phyloP scores from a whole-genome alignment of 1,140 invertebrate genomes.

The Prorops nasuta region DNA sequence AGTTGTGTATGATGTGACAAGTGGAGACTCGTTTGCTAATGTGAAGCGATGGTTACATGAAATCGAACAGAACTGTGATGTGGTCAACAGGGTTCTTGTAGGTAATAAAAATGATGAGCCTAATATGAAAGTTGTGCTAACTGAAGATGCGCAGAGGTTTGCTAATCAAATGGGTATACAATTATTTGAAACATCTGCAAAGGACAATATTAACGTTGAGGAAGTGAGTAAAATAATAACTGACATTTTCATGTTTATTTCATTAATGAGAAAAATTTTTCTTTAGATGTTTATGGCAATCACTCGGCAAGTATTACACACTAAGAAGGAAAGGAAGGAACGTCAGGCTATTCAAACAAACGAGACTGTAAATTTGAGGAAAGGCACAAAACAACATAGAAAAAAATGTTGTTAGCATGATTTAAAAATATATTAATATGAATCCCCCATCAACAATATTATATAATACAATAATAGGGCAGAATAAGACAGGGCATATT shows the following conservation, averaged over 20 bases:
- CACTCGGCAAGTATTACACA: slow-evolving; percentile 68
- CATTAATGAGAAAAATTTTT: background rate
- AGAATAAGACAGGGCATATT: slow-evolving; percentile 39
- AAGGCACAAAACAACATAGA: slow-evolving; percentile 51
- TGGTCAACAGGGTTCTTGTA: slow-evolving; percentile 98
- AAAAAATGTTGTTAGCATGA: slow-evolving; percentile 54
- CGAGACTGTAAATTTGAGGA: slow-evolving; percentile 59
- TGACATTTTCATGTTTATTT: slow-evolving; percentile 66
- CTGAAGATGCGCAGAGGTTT: slow-evolving; percentile 95
- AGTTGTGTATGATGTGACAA: slow-evolving; percentile 98
- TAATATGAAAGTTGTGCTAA: slow-evolving; percentile 93
- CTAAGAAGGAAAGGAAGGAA: slow-evolving; percentile 66
- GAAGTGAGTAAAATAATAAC: slow-evolving; percentile 65
- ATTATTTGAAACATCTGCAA: slow-evolving; percentile 97
- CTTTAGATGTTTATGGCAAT: slow-evolving; percentile 75
- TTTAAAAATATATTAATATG: slow-evolving; percentile 24
- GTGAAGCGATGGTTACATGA: slow-evolving; percentile 97
- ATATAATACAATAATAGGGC: slow-evolving; percentile 29
- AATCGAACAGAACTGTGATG: slow-evolving; percentile 99
- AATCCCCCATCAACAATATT: slow-evolving; percentile 23
- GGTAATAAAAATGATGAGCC: slow-evolving; percentile 99
- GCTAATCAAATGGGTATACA: slow-evolving; percentile 96
- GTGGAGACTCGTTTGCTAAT: slow-evolving; percentile 98
- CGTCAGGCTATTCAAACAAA: slow-evolving; percentile 61
- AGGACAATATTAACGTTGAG: slow-evolving; percentile 98